These are phyloP conservation scores for Heteractis magnifica DNA, from an alignment of 92 coral and sea anemone genomes.

Conservation along the genomic window DNA sequence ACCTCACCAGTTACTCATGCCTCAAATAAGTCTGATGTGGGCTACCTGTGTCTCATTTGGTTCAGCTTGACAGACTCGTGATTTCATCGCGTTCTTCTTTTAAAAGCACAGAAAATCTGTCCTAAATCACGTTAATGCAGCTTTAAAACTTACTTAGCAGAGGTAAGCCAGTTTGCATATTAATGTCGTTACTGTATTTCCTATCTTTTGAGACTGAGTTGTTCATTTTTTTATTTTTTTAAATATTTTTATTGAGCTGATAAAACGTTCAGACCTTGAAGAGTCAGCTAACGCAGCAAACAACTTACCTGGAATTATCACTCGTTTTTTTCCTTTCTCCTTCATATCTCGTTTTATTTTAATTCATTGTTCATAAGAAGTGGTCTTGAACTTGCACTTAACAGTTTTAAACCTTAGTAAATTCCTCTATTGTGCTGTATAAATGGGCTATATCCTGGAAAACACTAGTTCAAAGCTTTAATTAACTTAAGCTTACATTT, in stretches of 20 bases:
- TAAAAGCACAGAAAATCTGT: background rate
- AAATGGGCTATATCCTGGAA: background rate
- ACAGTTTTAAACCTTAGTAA: background rate
- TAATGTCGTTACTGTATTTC: background rate
- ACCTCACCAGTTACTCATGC: background rate
- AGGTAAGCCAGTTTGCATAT: background rate
- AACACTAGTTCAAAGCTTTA: background rate
- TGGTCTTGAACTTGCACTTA: background rate
- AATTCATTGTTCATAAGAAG: background rate
- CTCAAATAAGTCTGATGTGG: background rate
- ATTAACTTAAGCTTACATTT: too few relatives aligned
- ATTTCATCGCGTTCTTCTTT: background rate
- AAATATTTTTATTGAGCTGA: background rate
- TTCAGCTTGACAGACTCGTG: slow-evolving; percentile 1
- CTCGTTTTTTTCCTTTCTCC: background rate
- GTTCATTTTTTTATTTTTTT: background rate
- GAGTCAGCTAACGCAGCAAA: too few relatives aligned
- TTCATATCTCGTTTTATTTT: background rate
- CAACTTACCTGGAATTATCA: background rate
- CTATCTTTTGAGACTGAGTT: background rate
- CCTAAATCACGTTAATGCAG: background rate
- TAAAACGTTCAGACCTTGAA: background rate
- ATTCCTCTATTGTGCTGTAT: background rate
- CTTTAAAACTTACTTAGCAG: background rate
- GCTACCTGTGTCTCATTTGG: background rate